Evolutionary conservation across 2,888 invertebrate species (phyloP).

Genomic region (Xestia sexstrigata): DNA sequence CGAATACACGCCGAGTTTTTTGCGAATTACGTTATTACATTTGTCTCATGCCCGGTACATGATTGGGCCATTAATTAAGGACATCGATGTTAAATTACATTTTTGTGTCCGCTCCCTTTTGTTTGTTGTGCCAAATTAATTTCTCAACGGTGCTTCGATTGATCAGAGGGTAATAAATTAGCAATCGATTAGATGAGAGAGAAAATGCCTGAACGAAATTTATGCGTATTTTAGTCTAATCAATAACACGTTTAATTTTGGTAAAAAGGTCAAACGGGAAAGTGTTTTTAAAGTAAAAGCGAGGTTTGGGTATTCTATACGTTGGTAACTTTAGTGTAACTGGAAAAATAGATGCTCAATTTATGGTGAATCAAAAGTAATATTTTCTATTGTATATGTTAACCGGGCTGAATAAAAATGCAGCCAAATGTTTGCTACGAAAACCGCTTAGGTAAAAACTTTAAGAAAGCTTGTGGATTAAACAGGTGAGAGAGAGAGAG

Average conservation of each 20-base stretch:
- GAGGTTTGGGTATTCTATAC: slow-evolving; percentile 6
- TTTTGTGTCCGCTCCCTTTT: slow-evolving; percentile 55
- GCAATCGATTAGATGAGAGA: slow-evolving; percentile 26
- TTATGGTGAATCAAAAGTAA: slow-evolving; percentile 6
- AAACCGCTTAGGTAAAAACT: background rate
- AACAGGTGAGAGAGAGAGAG: background rate
- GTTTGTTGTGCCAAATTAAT: slow-evolving; percentile 48
- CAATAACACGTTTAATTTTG: slow-evolving; percentile 26
- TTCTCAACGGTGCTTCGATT: slow-evolving; percentile 57
- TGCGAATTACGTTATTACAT: slow-evolving; percentile 64
- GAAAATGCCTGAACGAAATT: slow-evolving; percentile 1
- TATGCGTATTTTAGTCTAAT: background rate
- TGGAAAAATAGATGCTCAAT: slow-evolving; percentile 15
- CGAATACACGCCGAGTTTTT: slow-evolving; percentile 32
- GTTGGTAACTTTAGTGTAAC: slow-evolving; percentile 14
- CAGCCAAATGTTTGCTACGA: background rate
- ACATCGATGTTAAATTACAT: slow-evolving; percentile 66
- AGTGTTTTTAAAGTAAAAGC: slow-evolving; percentile 10
- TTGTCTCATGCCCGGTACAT: slow-evolving; percentile 57
- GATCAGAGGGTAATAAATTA: slow-evolving; percentile 40
- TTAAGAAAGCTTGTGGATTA: background rate
- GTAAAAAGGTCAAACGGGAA: slow-evolving; percentile 14
- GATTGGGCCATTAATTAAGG: slow-evolving; percentile 69
- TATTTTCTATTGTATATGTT: slow-evolving; percentile 32
- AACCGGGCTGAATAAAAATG: background rate